These are phyloP conservation scores for Nemotelus nigrinus DNA, from an alignment of 2,888 invertebrate species.

Conservation along the genomic window DNA sequence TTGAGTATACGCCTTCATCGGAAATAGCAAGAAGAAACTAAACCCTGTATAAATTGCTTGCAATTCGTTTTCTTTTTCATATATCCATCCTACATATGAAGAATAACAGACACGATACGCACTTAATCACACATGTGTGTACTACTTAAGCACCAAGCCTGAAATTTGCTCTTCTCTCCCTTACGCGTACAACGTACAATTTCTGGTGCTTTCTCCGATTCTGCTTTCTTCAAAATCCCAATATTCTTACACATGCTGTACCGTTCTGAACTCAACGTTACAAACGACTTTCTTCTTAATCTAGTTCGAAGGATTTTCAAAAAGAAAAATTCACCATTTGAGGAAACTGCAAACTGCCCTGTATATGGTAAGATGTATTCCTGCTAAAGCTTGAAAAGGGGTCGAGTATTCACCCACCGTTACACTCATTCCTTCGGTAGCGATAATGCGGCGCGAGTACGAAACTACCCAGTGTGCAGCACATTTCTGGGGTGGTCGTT, in stretches of 20 bases:
- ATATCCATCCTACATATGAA: not conserved
- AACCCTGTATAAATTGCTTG: too few species aligned
- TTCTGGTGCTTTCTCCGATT: not conserved
- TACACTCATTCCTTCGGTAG: not conserved
- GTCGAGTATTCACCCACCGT: not conserved
- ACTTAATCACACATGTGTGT: slow-evolving; percentile 37
- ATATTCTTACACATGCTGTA: not conserved
- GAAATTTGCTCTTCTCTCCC: not conserved
- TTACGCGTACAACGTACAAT: too few species aligned
- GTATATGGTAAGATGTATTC: slow-evolving; percentile 7
- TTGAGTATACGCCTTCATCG: too few species aligned
- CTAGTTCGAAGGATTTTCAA: slow-evolving; percentile 8
- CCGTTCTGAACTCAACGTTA: not conserved
- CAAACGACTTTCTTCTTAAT: slow-evolving; percentile 23
- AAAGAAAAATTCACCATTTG: slow-evolving; percentile 26
- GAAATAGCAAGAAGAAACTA: too few species aligned
- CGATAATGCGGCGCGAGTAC: too few species aligned
- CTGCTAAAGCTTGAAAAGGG: not conserved
- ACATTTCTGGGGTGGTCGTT: slow-evolving; percentile 11
- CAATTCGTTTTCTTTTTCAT: not conserved
- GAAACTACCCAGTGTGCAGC: not conserved
- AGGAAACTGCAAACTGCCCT: not conserved
- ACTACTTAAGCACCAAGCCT: slow-evolving; percentile 2
- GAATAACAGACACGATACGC: not conserved
- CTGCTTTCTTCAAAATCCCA: slow-evolving; percentile 10